These are phyloP conservation scores for Ceratina australensis DNA, from an alignment of 1,140 invertebrate species.

Conservation along the genomic window DNA sequence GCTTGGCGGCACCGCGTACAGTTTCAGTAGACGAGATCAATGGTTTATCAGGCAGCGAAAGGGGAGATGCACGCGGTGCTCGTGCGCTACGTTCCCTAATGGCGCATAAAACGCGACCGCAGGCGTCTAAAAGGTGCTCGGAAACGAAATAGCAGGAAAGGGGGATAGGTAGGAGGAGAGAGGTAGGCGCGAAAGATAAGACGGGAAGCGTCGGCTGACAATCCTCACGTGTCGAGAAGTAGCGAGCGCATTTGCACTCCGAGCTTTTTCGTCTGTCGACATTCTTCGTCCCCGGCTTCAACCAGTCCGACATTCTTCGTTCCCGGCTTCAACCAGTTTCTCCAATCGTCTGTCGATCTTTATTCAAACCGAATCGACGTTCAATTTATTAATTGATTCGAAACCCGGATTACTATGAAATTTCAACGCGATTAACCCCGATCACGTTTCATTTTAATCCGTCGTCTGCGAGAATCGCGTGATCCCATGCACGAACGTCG, in stretches of 20 bases:
- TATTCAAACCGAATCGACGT: too few relatives aligned
- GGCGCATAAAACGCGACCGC: constrained; percentile 58
- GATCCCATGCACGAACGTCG: constrained; percentile 3
- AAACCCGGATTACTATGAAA: not conserved
- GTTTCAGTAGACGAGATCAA: too few relatives aligned
- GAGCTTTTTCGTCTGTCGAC: constrained; percentile 14
- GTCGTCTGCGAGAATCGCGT: constrained; percentile 1
- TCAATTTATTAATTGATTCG: too few relatives aligned
- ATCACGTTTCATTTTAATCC: constrained; percentile 40
- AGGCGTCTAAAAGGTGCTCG: constrained; percentile 45
- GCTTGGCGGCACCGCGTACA: too few relatives aligned
- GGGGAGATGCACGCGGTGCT: not conserved
- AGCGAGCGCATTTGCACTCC: constrained; percentile 51
- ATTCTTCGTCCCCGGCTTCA: too few relatives aligned
- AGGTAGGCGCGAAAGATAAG: not conserved
- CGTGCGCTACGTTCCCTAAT: constrained; percentile 48
- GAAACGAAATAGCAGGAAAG: not conserved
- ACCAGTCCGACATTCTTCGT: too few relatives aligned
- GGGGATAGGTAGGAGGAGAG: not conserved
- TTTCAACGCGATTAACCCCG: constrained; percentile 31
- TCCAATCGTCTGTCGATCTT: too few relatives aligned
- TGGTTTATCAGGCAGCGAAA: too few relatives aligned
- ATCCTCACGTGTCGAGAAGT: constrained; percentile 56
- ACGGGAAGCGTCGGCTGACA: constrained; percentile 37
- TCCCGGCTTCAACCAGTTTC: too few relatives aligned